Conservation (phyloP, 2,113 vertebrate genomes). For the Tetraodon nigroviridis region DNA sequence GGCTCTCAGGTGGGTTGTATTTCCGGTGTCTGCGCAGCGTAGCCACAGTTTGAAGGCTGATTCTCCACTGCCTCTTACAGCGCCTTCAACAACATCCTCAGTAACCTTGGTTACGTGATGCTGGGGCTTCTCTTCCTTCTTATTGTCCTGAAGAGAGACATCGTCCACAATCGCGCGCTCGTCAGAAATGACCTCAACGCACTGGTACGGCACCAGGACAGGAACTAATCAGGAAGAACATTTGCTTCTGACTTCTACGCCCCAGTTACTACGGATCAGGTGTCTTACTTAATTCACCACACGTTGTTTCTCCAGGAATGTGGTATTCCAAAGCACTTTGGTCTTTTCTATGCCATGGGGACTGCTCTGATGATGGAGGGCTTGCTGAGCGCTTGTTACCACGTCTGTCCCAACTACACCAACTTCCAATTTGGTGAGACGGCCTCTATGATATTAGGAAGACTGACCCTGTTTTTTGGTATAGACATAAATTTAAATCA, state of each 20-base stretch:
- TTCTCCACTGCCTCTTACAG: slow-evolving; percentile 55
- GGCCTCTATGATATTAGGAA: too few relatives aligned
- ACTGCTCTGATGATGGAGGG: slow-evolving; percentile 99
- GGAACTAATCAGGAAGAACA: not conserved
- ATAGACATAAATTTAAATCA: too few relatives aligned
- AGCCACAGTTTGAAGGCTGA: not conserved
- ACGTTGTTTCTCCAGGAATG: slow-evolving; percentile 77
- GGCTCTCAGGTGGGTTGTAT: slow-evolving; percentile 80
- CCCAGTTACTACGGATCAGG: not conserved
- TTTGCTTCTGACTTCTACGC: not conserved
- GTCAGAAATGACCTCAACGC: slow-evolving; percentile 77
- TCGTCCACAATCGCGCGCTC: slow-evolving; percentile 84
- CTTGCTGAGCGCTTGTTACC: slow-evolving; percentile 94
- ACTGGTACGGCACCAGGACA: slow-evolving; percentile 73
- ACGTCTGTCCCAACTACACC: slow-evolving; percentile 97
- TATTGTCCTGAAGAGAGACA: slow-evolving; percentile 88
- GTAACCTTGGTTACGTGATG: slow-evolving; percentile 94
- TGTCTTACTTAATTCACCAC: not conserved
- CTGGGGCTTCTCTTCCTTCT: slow-evolving; percentile 93
- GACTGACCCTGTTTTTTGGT: too few relatives aligned
- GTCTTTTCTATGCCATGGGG: slow-evolving; percentile 96
- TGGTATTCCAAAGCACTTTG: slow-evolving; percentile 96
- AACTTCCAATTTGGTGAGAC: slow-evolving; percentile 95
- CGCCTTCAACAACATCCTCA: slow-evolving; percentile 98
- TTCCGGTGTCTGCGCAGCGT: slow-evolving; percentile 9